phyloP scores from a whole-genome alignment of 2,113 vertebrate species.

The Anser cygnoides region DNA sequence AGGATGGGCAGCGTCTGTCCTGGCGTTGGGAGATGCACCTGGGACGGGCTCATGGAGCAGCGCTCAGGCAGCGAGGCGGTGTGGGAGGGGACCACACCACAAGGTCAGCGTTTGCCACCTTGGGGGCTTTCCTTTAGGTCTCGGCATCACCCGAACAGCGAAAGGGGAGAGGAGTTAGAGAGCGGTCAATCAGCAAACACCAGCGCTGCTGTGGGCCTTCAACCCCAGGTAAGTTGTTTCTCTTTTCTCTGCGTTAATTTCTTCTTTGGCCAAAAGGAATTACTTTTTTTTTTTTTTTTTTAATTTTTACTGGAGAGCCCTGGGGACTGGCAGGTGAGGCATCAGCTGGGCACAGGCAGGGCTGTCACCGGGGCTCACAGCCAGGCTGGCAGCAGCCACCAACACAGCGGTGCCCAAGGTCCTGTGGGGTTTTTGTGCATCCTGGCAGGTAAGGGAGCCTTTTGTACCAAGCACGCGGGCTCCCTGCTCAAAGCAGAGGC shows the following conservation, averaged over 20 bases:
- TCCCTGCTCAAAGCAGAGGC: neutral
- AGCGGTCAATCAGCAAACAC: neutral
- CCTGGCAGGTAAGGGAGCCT: neutral
- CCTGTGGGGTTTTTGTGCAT: neutral
- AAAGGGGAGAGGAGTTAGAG: neutral
- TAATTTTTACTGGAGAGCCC: too few species aligned
- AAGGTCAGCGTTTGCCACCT: neutral
- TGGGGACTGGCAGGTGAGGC: neutral
- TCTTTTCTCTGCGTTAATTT: neutral
- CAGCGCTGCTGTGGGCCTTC: neutral
- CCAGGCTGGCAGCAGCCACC: neutral
- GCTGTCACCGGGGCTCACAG: neutral
- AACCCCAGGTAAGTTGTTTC: neutral
- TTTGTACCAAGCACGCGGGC: neutral
- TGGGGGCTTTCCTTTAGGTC: neutral
- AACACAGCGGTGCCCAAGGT: neutral
- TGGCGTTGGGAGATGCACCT: accelerated
- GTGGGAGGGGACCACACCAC: neutral
- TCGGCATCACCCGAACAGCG: neutral
- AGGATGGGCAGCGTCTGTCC: neutral
- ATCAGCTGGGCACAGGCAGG: neutral
- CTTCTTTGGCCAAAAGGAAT: neutral
- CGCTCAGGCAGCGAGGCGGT: neutral
- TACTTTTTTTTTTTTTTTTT: neutral
- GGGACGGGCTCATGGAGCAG: neutral